Conservation (phyloP, 2,888 invertebrate species). For the Mythimna vitellina region DNA sequence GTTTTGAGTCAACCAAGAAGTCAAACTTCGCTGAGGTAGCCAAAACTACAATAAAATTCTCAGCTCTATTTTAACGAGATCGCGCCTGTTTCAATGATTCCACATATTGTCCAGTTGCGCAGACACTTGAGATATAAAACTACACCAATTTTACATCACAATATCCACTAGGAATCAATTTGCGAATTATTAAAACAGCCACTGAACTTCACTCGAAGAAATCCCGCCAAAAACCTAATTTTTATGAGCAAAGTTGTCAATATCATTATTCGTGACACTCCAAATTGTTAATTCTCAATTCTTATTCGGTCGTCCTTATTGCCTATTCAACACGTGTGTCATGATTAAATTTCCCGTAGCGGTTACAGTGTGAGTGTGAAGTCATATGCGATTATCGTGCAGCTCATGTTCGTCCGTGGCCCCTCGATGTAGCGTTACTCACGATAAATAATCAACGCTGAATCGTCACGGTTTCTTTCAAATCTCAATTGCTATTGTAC, state of each 20-base stretch:
- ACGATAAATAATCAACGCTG: conserved; percentile 67
- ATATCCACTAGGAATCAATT: too few species aligned
- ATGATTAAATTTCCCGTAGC: conserved; percentile 67
- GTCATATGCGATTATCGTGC: conserved; percentile 68
- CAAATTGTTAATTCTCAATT: conserved; percentile 24
- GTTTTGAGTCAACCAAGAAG: too few species aligned
- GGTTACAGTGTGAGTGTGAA: conserved; percentile 61
- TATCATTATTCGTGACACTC: conserved; percentile 6
- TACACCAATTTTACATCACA: too few species aligned
- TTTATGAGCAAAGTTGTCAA: neutral
- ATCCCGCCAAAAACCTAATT: too few species aligned
- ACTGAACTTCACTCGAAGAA: too few species aligned
- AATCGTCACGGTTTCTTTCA: conserved; percentile 73
- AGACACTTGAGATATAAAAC: too few species aligned
- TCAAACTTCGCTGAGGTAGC: too few species aligned
- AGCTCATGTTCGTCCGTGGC: conserved; percentile 69
- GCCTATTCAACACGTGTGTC: conserved; percentile 55
- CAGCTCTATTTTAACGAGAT: too few species aligned
- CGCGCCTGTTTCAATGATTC: too few species aligned
- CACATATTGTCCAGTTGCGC: too few species aligned
- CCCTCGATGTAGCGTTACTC: conserved; percentile 61
- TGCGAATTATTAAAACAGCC: too few species aligned
- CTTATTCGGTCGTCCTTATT: conserved; percentile 36
- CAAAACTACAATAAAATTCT: too few species aligned
- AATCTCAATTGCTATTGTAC: conserved; percentile 45